A percentile compares a stretch with the other conserved stretches of the same genome.
These are phyloP conservation scores for Platerodrilus igneus DNA, from an alignment of 2,888 invertebrate species.

Conservation along the genomic window DNA sequence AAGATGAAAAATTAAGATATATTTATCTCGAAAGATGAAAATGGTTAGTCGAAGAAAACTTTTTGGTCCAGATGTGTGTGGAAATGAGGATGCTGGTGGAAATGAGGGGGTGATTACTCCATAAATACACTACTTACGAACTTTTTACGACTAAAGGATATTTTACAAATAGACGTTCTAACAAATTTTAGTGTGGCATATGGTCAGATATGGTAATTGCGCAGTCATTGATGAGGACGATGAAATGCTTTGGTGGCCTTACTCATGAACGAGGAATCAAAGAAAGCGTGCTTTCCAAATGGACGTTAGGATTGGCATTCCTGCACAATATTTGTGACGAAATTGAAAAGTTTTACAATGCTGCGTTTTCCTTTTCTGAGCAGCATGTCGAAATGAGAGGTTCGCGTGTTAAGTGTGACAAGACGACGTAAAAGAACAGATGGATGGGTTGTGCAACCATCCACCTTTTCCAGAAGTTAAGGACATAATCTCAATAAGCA, in stretches of 20 bases:
- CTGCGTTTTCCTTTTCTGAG: conserved; percentile 25
- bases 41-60: too few relatives aligned
- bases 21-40: too few relatives aligned
- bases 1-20: too few relatives aligned
- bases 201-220: conserved; percentile 37
- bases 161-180: conserved; percentile 9
- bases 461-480: conserved; percentile 28
- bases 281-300: conserved; percentile 27
- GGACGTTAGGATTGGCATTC: conserved; percentile 25
- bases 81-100: too few relatives aligned
- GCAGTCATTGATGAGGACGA: conserved; percentile 33
- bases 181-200: conserved; percentile 31
- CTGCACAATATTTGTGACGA: conserved; percentile 24
- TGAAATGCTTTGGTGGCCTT: conserved; percentile 33
- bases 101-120: too few relatives aligned
- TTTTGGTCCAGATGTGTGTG: too few relatives aligned
- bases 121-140: too few relatives aligned
- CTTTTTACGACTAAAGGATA: too few relatives aligned
- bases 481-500: conserved; percentile 23
- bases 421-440: conserved; percentile 26
- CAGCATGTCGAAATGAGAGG: conserved; percentile 33
- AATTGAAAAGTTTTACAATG: conserved; percentile 27
- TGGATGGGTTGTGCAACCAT: conserved; percentile 27
- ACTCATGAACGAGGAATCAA: conserved; percentile 29
- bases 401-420: conserved; percentile 28